A percentile compares a stretch with the other conserved stretches of the same genome.
These are phyloP conservation scores for Acronicta aceris DNA, from an alignment of 2,888 invertebrate species.

Conservation along the genomic window DNA sequence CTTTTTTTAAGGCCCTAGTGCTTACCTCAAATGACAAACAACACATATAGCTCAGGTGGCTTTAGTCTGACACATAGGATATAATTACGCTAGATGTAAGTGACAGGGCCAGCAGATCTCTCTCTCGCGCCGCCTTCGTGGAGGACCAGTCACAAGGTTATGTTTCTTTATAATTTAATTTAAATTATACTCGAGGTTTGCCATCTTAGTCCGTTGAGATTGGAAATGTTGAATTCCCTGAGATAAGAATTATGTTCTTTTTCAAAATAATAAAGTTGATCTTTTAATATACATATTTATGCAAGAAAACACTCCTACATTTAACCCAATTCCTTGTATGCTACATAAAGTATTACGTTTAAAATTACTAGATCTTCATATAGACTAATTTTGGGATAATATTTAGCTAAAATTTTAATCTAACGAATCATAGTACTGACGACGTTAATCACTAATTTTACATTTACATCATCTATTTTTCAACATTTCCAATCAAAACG, in stretches of 20 bases:
- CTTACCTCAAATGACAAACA: background rate
- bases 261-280: too few relatives aligned
- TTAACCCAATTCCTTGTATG: too few relatives aligned
- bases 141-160: conserved; percentile 20
- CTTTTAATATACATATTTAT: too few relatives aligned
- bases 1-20: too few relatives aligned
- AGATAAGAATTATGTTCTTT: background rate
- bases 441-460: too few relatives aligned
- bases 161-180: conserved; percentile 1
- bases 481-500: conserved; percentile 7
- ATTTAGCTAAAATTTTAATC: too few relatives aligned
- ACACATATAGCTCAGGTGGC: conserved; percentile 20
- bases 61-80: background rate
- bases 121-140: conserved; percentile 96
- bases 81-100: conserved; percentile 25
- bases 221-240: conserved; percentile 12
- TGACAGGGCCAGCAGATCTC: conserved; percentile 90
- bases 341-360: too few relatives aligned
- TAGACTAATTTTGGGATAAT: too few relatives aligned
- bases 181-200: background rate
- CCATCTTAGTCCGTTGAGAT: background rate
- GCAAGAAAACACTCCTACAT: too few relatives aligned
- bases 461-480: background rate
- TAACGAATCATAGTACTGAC: too few relatives aligned
- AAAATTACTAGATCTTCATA: too few relatives aligned